Evolutionary conservation across 2,888 invertebrate species (phyloP).

Genomic region (Cosmia pyralina): DNA sequence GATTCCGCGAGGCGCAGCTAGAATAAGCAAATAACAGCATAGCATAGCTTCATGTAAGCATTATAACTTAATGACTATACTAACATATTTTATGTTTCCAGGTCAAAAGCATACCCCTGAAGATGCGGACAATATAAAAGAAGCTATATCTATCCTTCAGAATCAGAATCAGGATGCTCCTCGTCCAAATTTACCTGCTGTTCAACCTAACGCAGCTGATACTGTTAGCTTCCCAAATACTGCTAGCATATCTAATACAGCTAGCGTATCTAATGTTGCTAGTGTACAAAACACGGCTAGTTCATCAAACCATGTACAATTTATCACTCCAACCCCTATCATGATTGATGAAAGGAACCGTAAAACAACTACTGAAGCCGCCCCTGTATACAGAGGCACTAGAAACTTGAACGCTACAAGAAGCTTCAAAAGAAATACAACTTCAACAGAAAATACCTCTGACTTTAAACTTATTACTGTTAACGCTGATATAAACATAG

Average conservation of each 20-base stretch:
- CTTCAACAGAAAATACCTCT: constrained; percentile 68
- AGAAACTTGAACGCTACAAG: constrained; percentile 73
- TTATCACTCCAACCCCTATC: constrained; percentile 80
- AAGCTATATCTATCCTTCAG: constrained; percentile 85
- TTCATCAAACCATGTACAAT: constrained; percentile 72
- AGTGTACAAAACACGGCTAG: constrained; percentile 24
- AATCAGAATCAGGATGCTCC: constrained; percentile 82
- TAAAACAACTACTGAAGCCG: constrained; percentile 71
- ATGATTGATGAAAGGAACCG: constrained; percentile 81
- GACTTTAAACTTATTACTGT: constrained; percentile 76
- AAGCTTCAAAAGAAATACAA: constrained; percentile 57
- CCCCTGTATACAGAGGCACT: constrained; percentile 83
- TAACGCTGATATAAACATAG: constrained; percentile 78
- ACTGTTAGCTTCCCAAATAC: constrained; percentile 29
- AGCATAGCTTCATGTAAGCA: not conserved
- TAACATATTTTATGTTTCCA: constrained; percentile 62
- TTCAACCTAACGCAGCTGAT: constrained; percentile 47
- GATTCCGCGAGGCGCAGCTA: not conserved
- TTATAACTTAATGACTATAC: not conserved
- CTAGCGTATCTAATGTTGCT: constrained; percentile 54
- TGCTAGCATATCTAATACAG: constrained; percentile 54
- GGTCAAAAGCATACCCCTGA: constrained; percentile 81
- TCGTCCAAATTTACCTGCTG: constrained; percentile 57
- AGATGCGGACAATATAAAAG: constrained; percentile 84
- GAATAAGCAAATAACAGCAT: not conserved